These are phyloP conservation scores for Rhabdomys dilectus DNA, from an alignment of 2,113 vertebrate species.

Conservation along the genomic window DNA sequence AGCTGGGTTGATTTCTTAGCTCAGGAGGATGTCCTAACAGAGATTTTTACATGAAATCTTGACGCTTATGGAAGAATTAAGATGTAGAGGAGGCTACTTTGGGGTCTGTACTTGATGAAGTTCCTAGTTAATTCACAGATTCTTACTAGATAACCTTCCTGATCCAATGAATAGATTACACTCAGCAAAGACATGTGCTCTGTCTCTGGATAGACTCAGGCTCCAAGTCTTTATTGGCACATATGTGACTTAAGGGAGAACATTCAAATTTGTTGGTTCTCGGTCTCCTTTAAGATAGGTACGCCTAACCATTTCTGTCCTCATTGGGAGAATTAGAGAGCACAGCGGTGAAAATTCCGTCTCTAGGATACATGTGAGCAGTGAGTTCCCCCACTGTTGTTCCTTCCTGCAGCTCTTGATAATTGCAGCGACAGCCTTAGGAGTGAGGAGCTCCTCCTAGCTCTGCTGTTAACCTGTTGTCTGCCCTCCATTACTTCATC, in stretches of 20 bases:
- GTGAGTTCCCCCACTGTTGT: too few relatives aligned
- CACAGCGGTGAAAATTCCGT: background rate
- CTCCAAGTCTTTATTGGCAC: background rate
- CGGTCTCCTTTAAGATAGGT: conserved; percentile 8
- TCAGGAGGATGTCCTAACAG: background rate
- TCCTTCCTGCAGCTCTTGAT: background rate
- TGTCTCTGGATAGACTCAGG: too few relatives aligned
- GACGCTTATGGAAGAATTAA: background rate
- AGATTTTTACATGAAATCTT: background rate
- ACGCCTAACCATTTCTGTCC: background rate
- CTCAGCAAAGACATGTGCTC: background rate
- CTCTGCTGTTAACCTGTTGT: background rate
- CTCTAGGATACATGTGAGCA: background rate
- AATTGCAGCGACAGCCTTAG: background rate
- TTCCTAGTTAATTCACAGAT: background rate
- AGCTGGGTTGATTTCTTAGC: background rate
- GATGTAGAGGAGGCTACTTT: background rate
- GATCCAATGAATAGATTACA: background rate
- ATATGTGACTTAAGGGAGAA: background rate
- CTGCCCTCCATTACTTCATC: background rate
- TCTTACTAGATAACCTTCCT: background rate
- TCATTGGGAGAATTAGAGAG: background rate
- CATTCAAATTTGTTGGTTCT: background rate
- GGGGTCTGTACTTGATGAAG: background rate
- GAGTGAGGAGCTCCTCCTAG: background rate